A percentile compares a stretch with the other conserved stretches of the same genome.
Conservation (phyloP, 2,888 invertebrate species). For the Lasioglossum zephyrum region DNA sequence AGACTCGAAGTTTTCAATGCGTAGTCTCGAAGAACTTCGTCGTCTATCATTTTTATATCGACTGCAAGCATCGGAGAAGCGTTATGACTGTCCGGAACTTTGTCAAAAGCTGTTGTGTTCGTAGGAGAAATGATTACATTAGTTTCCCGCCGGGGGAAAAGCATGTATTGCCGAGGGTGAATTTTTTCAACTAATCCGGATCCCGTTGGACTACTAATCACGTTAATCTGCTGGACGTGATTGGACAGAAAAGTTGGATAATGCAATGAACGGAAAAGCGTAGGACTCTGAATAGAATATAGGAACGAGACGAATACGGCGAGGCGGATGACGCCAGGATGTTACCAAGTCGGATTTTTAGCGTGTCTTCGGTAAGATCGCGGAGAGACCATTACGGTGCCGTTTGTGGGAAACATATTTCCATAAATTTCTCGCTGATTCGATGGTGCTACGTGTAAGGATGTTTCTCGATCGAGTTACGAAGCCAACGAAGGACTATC, state of each 20-base stretch:
- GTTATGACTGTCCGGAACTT: neutral
- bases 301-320: neutral
- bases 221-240: neutral
- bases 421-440: neutral
- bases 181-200: conserved; percentile 4
- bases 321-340: neutral
- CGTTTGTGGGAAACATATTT: neutral
- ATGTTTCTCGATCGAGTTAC: neutral
- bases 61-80: neutral
- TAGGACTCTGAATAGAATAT: neutral
- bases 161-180: neutral
- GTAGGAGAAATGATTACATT: neutral
- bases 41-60: neutral
- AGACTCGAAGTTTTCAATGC: neutral
- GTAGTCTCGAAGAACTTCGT: neutral
- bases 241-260: conserved; percentile 4
- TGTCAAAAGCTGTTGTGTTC: neutral
- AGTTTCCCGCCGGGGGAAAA: neutral
- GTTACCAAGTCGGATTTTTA: neutral
- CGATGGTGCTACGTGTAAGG: neutral
- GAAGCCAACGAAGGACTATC: neutral
- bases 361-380: neutral
- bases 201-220: conserved; percentile 3
- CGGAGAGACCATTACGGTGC: neutral
- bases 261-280: neutral